Evolutionary conservation across 1,140 invertebrate genomes (phyloP), one percentile per base, ranked within the genome.

Genomic region (Zophobas morio): DNA sequence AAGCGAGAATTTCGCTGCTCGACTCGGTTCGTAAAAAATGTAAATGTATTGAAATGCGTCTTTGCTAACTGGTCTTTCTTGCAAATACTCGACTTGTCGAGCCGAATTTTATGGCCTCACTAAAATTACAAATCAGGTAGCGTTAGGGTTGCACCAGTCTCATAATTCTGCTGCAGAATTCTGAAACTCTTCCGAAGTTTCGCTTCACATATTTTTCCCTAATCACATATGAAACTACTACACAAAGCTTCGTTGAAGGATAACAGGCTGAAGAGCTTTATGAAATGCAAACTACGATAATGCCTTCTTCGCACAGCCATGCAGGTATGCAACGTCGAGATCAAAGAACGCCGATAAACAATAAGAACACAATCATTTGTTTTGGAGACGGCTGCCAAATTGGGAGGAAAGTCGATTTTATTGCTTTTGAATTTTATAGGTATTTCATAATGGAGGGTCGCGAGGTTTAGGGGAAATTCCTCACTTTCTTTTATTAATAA

Each of bases 381-480:
- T 51, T 51, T 51, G 4, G 2, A 51, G 8, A 57, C 2, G 54
- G 34, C 42, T 20, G 42, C 3, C 3, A 51, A 20, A 6, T 20
- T 51, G 4, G 49, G 49, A 20, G 49, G 2, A 51, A 51, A 51
- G 6, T 51, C 56, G 60, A 66, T 66, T 66, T 66, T 66, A 66
- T 66, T 66, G 60, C 60, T 66, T 66, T 42, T 66, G 60, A 66
- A 66, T 66, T 63, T 63, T 63, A 40, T 2, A 66, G 60, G 60
- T 66, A 66, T 66, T 66, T 66, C 60, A 63, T 63, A 63, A 63
- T 37, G 57, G 57, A 63, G 57, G 5, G 6, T 34, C 4, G 57
- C 1, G 36, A n/a, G 6, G 34, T 1, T 42, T 20, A n/a, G 20
- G 60, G 2, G 35, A 63, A 42, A 66, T 66, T 66, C 60, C 39